phyloP scores from a whole-genome alignment of 1,140 invertebrate species.

The Orchesella cincta region DNA sequence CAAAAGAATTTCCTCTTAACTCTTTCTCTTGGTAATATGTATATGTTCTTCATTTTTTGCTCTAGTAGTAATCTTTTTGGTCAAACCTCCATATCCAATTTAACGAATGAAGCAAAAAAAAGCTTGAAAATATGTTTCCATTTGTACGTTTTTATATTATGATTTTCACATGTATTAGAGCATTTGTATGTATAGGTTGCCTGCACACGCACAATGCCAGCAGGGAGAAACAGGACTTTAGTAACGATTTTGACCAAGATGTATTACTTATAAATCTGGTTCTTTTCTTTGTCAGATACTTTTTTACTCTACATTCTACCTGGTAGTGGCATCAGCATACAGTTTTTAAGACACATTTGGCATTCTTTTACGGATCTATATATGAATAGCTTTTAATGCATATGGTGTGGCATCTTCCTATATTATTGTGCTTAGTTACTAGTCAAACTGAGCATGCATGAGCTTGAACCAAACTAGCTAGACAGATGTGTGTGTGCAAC shows the following conservation, averaged over 20 bases:
- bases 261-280: constrained; percentile 18
- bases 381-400: not conserved
- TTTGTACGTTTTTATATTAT: not conserved
- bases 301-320: not conserved
- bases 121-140: not conserved
- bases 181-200: not conserved
- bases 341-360: not conserved
- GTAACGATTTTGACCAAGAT: constrained; percentile 17
- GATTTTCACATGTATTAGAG: not conserved
- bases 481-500: no score
- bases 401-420: no score
- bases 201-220: not conserved
- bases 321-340: not conserved
- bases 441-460: no score
- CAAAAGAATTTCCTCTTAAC: not conserved
- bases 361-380: not conserved
- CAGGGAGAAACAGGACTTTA: constrained; percentile 15
- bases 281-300: constrained; percentile 7
- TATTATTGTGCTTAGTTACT: no score
- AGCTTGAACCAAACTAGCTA: no score
- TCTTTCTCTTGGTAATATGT: not conserved
- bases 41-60: not conserved
- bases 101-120: constrained; percentile 15
- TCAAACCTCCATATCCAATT: constrained; percentile 20
- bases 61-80: constrained; percentile 3